Conservation (phyloP, 2,888 invertebrate genomes). For the Caenorhabditis sulstoni region DNA sequence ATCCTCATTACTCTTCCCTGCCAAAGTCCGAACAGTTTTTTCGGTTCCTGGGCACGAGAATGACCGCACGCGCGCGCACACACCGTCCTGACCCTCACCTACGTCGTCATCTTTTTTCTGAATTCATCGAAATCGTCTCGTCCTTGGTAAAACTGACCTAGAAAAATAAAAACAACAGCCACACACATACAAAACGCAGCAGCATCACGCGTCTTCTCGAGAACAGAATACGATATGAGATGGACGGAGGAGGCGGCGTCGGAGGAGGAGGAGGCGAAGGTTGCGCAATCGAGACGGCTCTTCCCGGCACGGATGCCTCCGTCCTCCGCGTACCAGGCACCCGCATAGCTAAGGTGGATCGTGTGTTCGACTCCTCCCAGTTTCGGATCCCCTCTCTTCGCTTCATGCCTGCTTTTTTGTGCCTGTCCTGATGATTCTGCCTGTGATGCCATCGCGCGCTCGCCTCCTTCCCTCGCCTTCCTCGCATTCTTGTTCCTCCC, state of each 20-base stretch:
- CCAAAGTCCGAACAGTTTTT: constrained; percentile 41
- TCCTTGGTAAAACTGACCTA: constrained; percentile 60
- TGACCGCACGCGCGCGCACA: too few species aligned
- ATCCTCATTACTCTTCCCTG: constrained; percentile 12
- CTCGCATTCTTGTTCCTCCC: constrained; percentile 38
- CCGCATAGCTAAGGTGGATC: constrained; percentile 42
- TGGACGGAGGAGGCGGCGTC: constrained; percentile 16
- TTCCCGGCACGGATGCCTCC: constrained; percentile 51
- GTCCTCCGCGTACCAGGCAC: constrained; percentile 49
- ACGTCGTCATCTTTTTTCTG: constrained; percentile 1
- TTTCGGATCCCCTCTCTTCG: constrained; percentile 2
- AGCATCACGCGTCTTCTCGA: constrained; percentile 42
- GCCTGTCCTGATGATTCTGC: constrained; percentile 3
- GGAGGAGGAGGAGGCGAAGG: constrained; percentile 19
- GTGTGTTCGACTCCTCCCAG: constrained; percentile 3
- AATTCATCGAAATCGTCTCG: constrained; percentile 24
- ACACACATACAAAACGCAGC: constrained; percentile 11
- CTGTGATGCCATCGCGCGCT: constrained; percentile 17
- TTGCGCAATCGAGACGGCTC: constrained; percentile 54
- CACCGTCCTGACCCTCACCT: background rate
- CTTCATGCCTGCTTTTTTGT: constrained; percentile 22
- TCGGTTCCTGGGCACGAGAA: background rate
- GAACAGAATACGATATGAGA: constrained; percentile 32
- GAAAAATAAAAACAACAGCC: constrained; percentile 47
- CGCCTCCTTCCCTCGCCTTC: constrained; percentile 6